Base-by-base conservation (phyloP, 1,140 invertebrate genomes). In the Zaprionus davidi region DNA sequence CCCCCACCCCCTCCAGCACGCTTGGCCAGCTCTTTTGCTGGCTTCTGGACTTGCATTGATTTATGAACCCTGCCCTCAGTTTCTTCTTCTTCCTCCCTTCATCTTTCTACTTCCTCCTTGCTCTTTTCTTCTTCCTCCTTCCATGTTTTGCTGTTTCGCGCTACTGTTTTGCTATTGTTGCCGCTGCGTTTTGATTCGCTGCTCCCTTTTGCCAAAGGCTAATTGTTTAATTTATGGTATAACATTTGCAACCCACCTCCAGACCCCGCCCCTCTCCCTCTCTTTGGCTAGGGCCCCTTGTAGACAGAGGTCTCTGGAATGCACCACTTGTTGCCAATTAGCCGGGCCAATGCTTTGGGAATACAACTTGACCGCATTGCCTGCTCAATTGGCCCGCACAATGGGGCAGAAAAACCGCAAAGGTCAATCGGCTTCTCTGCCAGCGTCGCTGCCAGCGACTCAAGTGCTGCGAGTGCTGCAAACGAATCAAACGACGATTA, bases 241-340 rank as follows among this genome's bases (percentile, higher is more conserved):
- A 69, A 31, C 66, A 44, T 62, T 60, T 49, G n/a, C 31, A 24
- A 53, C 22, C 51, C 20, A 15, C 28, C 22, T 28, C 41, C 15
- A 13, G 6, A 7, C 5, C 13, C 24, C 5, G 7, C 7, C 7
- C 7, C 7, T 22, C 15, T 15, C 15, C 34, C 13, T 2, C 9
- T 24, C 36, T n/a, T 7, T 53, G 17, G 26, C 26, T 13, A 7
- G n/a, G n/a, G n/a, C 28, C 26, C 31, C 41, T 17, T 62, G 60
- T 58, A 69, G 41, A 46, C n/a, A 46, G 7, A 46, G 41, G n/a
- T 17, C 41, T 56, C 36, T 55, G 66, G 51, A 53, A 24, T 55
- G 49, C 51, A 66, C 49, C 66, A 70, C 72, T 75, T 75, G 72
- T 75, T 71, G 72, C 58, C 67, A 75, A 75, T 71, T 75, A 75